Evolutionary conservation across 2,888 invertebrate species (phyloP).

Genomic region (Cheilosia variabilis): DNA sequence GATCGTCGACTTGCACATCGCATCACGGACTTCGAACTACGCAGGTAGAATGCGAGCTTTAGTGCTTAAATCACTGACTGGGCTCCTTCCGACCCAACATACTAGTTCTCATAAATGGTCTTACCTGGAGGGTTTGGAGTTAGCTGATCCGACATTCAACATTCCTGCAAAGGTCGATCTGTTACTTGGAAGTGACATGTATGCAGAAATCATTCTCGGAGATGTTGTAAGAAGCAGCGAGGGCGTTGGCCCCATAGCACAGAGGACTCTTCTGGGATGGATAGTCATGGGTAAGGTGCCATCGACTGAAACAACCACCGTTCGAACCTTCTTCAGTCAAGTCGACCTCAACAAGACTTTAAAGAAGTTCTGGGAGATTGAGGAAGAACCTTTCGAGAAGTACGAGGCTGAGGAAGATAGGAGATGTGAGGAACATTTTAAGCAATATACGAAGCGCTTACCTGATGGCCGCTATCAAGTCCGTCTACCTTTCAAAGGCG

Average conservation of each 20-base stretch:
- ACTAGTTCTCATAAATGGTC: not conserved
- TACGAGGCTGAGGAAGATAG: constrained; percentile 5
- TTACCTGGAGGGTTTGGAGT: not conserved
- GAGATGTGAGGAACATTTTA: not conserved
- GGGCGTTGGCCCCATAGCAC: not conserved
- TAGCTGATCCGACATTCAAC: constrained; percentile 5
- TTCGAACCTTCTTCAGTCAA: not conserved
- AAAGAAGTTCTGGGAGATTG: not conserved
- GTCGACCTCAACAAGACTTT: not conserved
- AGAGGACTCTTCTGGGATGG: constrained; percentile 2
- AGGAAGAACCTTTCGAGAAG: constrained; percentile 1
- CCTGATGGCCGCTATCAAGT: not conserved
- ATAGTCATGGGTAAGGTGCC: not conserved
- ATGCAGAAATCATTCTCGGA: not conserved
- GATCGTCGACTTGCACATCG: too few relatives aligned
- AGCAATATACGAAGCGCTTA: not conserved
- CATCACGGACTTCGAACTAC: not conserved
- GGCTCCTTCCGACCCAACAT: constrained; percentile 6
- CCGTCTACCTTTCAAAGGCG: not conserved
- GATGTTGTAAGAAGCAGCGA: not conserved
- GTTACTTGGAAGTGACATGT: too few relatives aligned
- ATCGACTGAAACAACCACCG: not conserved
- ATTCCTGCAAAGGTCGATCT: constrained; percentile 8
- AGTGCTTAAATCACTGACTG: not conserved
- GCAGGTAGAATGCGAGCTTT: not conserved